Evolutionary conservation across 2,888 invertebrate species (phyloP), one percentile per base, ranked within the genome.

Genomic region (Philonicus albiceps): DNA sequence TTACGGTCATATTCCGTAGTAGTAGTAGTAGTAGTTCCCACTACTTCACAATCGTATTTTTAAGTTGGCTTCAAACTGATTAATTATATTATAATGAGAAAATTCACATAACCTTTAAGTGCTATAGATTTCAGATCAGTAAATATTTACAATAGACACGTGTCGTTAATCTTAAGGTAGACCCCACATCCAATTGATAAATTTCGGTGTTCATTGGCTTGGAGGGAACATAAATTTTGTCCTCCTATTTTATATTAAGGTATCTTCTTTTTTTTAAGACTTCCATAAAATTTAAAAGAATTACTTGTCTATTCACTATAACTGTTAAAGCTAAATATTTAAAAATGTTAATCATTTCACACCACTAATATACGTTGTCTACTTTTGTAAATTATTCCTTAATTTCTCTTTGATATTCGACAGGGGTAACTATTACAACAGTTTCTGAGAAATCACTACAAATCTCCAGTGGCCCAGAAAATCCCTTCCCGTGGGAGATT

Each of bases 401-500:
- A 34, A 34, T 74, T 74, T 74, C 74, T 16, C 74, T 74, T 74
- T 34, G 74, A 74, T 31, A 30, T 30, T n/a, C n/a, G 31, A 16
- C 34, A 74, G 30, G 31, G 34, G 31, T 31, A 74, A 19, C 34
- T 74, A 8, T 43, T 74, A 16, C 7, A 31, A n/a, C 74, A n/a
- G 27, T 78, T 40, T n/a, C 53, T 55, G 30, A 55, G 30, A 81
- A 81, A 81, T 81, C 81, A 31, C 53, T 55, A 53, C 81, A 34
- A 55, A 31, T 81, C 81, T 53, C 55, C 40, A 55, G 81, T 81
- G 81, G 40, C 30, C 27, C 53, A 34, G 53, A 81, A 81, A 53
- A 81, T 49, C 81, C 49, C 55, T 30, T 81, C 81, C 81, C 81
- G 81, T 55, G 81, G 81, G 81, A 81, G 55, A 53, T 55, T 81